Conservation (phyloP, 2,797 vertebrate genomes). For the Craterocephalus amniculus region DNA sequence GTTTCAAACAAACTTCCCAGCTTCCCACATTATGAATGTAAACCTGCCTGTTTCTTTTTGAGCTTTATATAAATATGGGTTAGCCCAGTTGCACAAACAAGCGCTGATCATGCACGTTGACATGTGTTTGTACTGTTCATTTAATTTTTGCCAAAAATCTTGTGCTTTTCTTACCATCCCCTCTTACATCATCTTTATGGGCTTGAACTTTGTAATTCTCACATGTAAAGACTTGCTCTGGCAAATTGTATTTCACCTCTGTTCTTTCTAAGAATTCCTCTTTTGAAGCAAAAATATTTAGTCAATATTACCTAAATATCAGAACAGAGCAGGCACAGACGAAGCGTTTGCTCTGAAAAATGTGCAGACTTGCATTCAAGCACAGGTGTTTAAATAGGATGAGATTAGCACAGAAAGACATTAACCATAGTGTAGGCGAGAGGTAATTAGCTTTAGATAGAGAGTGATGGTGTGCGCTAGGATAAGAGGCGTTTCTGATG, state of each 20-base stretch:
- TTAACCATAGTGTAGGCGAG: background rate
- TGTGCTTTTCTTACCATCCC: background rate
- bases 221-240: conserved; percentile 9
- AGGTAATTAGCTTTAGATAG: conserved; percentile 8
- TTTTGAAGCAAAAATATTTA: conserved; percentile 20
- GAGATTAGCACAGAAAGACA: conserved; percentile 9
- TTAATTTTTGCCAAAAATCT: background rate
- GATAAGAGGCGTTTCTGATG: background rate
- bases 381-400: conserved; percentile 31
- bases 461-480: conserved; percentile 3
- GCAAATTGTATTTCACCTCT: conserved; percentile 34
- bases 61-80: background rate
- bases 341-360: conserved; percentile 16
- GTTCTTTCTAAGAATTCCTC: conserved; percentile 32
- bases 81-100: too few relatives aligned
- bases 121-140: background rate
- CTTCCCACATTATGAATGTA: background rate
- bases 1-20: background rate
- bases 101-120: too few relatives aligned
- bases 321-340: conserved; percentile 23
- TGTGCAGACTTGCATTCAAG: conserved; percentile 18
- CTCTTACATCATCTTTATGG: conserved; percentile 1
- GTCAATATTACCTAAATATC: too few relatives aligned
- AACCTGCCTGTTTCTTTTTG: background rate
- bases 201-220: conserved; percentile 3